Evolutionary conservation across 2,888 invertebrate genomes (phyloP).

Genomic region (Macrophya alboannulata): DNA sequence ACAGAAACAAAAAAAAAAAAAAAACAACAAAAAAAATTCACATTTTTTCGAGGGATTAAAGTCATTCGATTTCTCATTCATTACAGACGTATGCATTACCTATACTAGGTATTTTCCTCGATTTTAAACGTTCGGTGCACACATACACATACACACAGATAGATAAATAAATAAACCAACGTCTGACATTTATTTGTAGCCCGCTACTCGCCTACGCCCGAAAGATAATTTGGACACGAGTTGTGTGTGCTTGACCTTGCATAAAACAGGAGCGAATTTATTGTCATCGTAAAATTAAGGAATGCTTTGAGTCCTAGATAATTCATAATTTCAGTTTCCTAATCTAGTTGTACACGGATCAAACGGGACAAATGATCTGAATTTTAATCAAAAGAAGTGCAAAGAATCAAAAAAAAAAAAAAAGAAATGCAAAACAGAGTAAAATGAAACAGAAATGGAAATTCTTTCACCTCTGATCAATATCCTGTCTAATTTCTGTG

Average conservation of each 20-base stretch:
- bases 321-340: not conserved
- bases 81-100: not conserved
- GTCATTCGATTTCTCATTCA: not conserved
- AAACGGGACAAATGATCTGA: no score
- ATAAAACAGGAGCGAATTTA: conserved; percentile 55
- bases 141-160: not conserved
- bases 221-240: conserved; percentile 55
- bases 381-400: no score
- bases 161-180: conserved; percentile 29
- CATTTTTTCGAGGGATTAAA: not conserved
- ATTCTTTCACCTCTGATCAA: no score
- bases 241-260: conserved; percentile 58
- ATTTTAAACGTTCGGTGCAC: not conserved
- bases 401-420: no score
- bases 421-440: not conserved
- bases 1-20: no score
- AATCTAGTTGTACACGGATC: no score
- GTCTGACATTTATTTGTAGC: conserved; percentile 30
- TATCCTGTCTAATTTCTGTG: not conserved
- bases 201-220: conserved; percentile 61
- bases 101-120: not conserved
- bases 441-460: not conserved
- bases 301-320: conserved; percentile 58
- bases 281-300: conserved; percentile 58
- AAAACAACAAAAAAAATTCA: not conserved